These are phyloP conservation scores for Druceiella hillmani DNA, from an alignment of 2,888 invertebrate genomes.

Conservation along the genomic window DNA sequence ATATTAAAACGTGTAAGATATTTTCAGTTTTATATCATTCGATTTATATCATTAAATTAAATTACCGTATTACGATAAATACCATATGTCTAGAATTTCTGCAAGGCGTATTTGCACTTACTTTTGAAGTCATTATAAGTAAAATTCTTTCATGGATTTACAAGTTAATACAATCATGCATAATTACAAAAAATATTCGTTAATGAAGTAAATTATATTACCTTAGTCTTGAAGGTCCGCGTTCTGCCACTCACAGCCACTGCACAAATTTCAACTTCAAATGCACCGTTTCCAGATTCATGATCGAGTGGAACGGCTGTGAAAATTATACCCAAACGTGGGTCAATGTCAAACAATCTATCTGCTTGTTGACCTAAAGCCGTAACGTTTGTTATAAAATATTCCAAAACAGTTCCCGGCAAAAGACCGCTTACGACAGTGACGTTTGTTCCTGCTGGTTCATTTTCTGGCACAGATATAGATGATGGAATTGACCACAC, in stretches of 20 bases:
- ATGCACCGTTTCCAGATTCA: slow-evolving; percentile 75
- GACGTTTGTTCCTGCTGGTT: slow-evolving; percentile 80
- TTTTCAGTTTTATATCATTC: no score
- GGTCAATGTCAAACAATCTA: slow-evolving; percentile 87
- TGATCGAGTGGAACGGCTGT: slow-evolving; percentile 80
- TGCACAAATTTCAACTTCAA: slow-evolving; percentile 82
- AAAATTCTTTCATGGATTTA: no score
- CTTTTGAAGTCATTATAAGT: no score
- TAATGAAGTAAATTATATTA: slow-evolving; percentile 38
- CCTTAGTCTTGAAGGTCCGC: slow-evolving; percentile 78
- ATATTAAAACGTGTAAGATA: no score
- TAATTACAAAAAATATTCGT: neutral
- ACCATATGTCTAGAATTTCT: no score
- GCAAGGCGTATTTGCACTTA: no score
- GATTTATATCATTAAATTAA: no score
- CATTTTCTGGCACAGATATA: slow-evolving; percentile 85
- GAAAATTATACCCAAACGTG: slow-evolving; percentile 80
- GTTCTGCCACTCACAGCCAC: slow-evolving; percentile 68
- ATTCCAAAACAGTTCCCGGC: slow-evolving; percentile 68
- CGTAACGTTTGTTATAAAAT: slow-evolving; percentile 86
- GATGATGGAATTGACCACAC: slow-evolving; percentile 60
- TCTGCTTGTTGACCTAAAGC: slow-evolving; percentile 73
- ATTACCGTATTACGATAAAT: no score
- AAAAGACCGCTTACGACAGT: slow-evolving; percentile 71
- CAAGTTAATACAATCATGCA: no score